Percentiles rank a stretch among this genome's conserved stretches.
Evolutionary conservation across 2,113 vertebrate genomes (phyloP).

Genomic region (Parus major): DNA sequence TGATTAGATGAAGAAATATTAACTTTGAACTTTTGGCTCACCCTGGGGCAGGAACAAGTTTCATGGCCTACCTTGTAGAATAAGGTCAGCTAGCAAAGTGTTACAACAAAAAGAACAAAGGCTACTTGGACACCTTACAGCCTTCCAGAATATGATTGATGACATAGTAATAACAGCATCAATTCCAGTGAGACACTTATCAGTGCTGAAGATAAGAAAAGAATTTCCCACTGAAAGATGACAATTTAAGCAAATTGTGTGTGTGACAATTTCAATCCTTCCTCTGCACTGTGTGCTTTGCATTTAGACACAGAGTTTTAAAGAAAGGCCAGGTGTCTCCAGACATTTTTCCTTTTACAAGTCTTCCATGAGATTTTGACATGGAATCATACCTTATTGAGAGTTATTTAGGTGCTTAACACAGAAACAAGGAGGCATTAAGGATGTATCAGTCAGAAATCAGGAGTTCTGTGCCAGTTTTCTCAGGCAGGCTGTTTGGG

Average conservation of each 20-base stretch:
- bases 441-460: background rate
- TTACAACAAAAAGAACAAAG: background rate
- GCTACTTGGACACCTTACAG: background rate
- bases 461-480: background rate
- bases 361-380: background rate
- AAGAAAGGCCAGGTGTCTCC: background rate
- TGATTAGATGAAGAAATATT: background rate
- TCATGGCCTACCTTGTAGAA: background rate
- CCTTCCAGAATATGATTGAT: background rate
- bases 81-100: background rate
- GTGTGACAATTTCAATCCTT: background rate
- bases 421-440: background rate
- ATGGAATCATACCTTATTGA: background rate
- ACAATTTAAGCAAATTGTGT: background rate
- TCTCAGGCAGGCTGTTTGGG: background rate
- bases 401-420: background rate
- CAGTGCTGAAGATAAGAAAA: background rate
- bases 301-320: background rate
- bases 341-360: background rate
- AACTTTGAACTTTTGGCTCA: background rate
- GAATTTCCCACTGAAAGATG: background rate
- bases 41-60: background rate
- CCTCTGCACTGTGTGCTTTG: background rate
- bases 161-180: background rate
- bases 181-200: rapidly evolving